Percentiles rank a stretch among this genome's conserved stretches.
Conservation (phyloP, 2,113 vertebrate species). For the Python bivittatus region DNA sequence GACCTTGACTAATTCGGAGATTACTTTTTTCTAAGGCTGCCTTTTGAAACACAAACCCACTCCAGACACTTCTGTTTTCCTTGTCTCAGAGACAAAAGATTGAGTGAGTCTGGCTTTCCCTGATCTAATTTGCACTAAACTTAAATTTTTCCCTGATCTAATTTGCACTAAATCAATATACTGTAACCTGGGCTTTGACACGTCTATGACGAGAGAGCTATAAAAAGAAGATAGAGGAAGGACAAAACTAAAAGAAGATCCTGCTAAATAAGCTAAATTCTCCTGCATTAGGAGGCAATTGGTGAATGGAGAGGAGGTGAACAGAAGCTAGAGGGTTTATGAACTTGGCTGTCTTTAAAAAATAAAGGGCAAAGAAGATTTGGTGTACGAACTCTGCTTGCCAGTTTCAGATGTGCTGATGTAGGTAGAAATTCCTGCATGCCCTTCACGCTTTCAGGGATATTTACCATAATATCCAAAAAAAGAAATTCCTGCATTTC, state of each 20-base stretch:
- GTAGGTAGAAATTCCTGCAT: background rate
- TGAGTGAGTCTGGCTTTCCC: slow-evolving; percentile 47
- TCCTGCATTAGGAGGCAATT: slow-evolving; percentile 13
- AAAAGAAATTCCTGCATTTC: background rate
- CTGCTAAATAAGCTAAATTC: slow-evolving; percentile 32
- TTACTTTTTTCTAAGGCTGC: slow-evolving; percentile 36
- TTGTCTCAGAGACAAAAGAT: slow-evolving; percentile 51
- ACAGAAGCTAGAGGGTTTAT: background rate
- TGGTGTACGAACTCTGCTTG: background rate
- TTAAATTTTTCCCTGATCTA: slow-evolving; percentile 32
- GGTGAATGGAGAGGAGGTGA: too few relatives aligned
- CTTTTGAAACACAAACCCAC: slow-evolving; percentile 39
- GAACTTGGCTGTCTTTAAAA: background rate
- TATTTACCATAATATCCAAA: background rate
- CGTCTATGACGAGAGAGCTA: slow-evolving; percentile 27
- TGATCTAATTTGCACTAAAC: slow-evolving; percentile 60
- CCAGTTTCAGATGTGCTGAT: background rate
- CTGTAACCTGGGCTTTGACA: slow-evolving; percentile 49
- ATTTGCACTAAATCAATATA: slow-evolving; percentile 67
- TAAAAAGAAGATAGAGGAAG: slow-evolving; percentile 21
- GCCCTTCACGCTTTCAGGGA: background rate
- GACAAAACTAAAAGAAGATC: slow-evolving; percentile 3
- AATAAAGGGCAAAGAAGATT: background rate
- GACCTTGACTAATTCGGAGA: slow-evolving; percentile 45
- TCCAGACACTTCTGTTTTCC: slow-evolving; percentile 49